Percentiles rank a stretch among this genome's conserved stretches.
Conservation (phyloP, 2,797 vertebrate species). For the Loriculus beryllinus region DNA sequence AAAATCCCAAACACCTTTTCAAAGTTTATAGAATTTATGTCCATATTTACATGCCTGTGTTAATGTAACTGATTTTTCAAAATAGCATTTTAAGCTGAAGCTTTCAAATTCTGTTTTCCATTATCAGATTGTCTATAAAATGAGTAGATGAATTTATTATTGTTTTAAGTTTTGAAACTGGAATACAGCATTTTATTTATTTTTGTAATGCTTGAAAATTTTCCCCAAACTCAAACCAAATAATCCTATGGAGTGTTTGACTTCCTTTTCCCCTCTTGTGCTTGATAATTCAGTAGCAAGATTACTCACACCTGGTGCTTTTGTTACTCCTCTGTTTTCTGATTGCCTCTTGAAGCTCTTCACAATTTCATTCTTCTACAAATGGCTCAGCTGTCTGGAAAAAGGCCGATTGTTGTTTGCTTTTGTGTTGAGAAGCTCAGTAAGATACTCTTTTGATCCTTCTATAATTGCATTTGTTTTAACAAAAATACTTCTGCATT, state of each 20-base stretch:
- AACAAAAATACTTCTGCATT: neutral
- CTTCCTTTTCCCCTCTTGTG: neutral
- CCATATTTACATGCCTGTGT: neutral
- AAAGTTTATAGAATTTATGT: neutral
- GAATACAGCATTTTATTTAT: neutral
- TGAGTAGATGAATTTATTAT: neutral
- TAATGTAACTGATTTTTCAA: neutral
- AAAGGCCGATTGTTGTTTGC: constrained; percentile 5
- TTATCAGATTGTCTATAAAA: neutral
- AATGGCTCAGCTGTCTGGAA: constrained; percentile 60
- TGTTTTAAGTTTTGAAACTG: neutral
- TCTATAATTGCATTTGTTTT: neutral
- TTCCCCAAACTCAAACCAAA: neutral
- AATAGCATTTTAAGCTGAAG: neutral
- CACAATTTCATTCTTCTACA: constrained; percentile 37
- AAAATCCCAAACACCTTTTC: rapidly evolving
- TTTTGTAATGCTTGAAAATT: neutral
- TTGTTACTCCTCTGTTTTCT: constrained; percentile 31
- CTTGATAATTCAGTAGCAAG: neutral
- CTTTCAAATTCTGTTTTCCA: neutral
- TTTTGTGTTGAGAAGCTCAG: constrained; percentile 26
- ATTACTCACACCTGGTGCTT: constrained; percentile 63
- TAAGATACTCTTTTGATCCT: constrained; percentile 21
- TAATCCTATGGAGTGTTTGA: neutral
- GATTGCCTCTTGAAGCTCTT: constrained; percentile 61